Percentiles rank a stretch among this genome's conserved stretches.
Conservation (phyloP, 2,888 invertebrate genomes). For the Meliscaeva auricollis region DNA sequence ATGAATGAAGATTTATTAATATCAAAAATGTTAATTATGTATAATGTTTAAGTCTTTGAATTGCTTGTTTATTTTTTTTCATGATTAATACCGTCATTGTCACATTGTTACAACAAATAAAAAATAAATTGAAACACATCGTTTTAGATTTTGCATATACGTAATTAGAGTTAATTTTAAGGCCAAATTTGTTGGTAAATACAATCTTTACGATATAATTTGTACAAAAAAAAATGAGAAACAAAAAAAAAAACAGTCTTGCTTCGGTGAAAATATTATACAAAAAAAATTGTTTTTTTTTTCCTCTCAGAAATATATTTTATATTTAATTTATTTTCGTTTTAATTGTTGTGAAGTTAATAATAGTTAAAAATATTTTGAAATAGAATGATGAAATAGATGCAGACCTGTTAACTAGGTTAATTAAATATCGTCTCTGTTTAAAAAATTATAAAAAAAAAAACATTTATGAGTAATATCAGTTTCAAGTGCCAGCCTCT, state of each 20-base stretch:
- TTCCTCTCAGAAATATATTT: background rate
- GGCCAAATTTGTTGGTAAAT: conserved; percentile 42
- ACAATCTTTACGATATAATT: conserved; percentile 40
- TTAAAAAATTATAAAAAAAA: conserved; percentile 50
- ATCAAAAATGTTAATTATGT: conserved; percentile 64
- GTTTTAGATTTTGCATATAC: conserved; percentile 33
- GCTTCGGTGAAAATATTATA: conserved; percentile 29
- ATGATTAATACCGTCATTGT: conserved; percentile 62
- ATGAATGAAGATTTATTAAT: conserved; percentile 68
- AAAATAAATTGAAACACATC: conserved; percentile 35
- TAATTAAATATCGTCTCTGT: conserved; percentile 42
- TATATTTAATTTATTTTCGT: background rate
- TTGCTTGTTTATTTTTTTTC: conserved; percentile 60
- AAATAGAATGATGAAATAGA: conserved; percentile 45
- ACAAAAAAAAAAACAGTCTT: conserved; percentile 47
- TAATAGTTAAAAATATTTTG: conserved; percentile 35
- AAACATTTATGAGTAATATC: conserved; percentile 46
- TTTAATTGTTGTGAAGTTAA: background rate
- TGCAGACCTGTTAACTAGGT: conserved; percentile 59
- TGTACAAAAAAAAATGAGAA: conserved; percentile 40
- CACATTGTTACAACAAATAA: conserved; percentile 16
- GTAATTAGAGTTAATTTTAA: conserved; percentile 23
- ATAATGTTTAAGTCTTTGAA: conserved; percentile 68
- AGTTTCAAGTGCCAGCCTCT: conserved; percentile 70
- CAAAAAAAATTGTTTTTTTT: background rate